Evolutionary conservation across 2,888 invertebrate genomes (phyloP).

Genomic region (Argyresthia goedartella): DNA sequence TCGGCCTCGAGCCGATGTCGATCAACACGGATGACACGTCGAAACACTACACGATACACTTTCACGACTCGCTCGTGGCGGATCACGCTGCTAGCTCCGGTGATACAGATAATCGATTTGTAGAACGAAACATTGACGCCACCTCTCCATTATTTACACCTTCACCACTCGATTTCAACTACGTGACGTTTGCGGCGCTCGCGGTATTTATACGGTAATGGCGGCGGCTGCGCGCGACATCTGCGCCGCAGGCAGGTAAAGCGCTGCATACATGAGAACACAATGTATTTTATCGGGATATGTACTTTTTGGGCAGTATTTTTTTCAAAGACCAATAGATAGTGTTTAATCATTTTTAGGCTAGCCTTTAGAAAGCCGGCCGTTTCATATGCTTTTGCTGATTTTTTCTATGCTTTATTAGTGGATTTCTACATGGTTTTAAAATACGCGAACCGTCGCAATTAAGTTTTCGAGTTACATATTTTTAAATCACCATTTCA

Average conservation of each 20-base stretch:
- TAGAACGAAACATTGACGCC: constrained; percentile 56
- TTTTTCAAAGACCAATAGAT: neutral
- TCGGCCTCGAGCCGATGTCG: constrained; percentile 60
- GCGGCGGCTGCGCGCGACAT: constrained; percentile 48
- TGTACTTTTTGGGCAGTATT: no score
- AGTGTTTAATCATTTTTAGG: neutral
- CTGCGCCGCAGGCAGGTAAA: constrained; percentile 57
- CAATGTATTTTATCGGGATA: neutral
- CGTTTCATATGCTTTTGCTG: neutral
- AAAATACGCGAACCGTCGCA: neutral
- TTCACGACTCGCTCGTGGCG: constrained; percentile 59
- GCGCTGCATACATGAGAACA: constrained; percentile 24
- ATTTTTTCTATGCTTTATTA: neutral
- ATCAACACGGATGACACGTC: constrained; percentile 64
- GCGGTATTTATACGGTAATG: constrained; percentile 45
- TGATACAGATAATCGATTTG: constrained; percentile 59
- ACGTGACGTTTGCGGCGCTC: constrained; percentile 54
- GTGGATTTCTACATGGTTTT: neutral
- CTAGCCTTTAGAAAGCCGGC: no score
- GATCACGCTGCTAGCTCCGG: constrained; percentile 65
- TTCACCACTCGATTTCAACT: constrained; percentile 67
- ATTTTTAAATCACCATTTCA: no score
- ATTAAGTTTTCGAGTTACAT: no score
- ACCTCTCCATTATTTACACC: constrained; percentile 65
- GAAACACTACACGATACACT: constrained; percentile 59